Percentiles rank a stretch among this genome's conserved stretches.
phyloP scores from a whole-genome alignment of 2,888 invertebrate genomes.

The Diarsia dahlii region DNA sequence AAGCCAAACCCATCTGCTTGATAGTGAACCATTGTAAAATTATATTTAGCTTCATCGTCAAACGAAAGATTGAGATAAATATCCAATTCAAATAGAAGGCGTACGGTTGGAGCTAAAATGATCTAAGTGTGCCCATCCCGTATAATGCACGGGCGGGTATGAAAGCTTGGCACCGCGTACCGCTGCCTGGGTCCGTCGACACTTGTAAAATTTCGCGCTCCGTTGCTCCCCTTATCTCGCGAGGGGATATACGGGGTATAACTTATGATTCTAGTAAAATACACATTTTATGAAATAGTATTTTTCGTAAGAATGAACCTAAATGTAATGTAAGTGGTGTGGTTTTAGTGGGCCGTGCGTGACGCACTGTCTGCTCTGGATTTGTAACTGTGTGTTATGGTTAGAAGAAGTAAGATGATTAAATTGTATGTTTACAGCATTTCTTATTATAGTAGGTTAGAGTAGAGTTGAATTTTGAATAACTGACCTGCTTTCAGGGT shows the following conservation, averaged over 20 bases:
- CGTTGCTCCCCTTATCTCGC: slow-evolving; percentile 77
- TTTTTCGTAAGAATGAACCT: slow-evolving; percentile 51
- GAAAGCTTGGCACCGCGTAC: slow-evolving; percentile 16
- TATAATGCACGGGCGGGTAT: slow-evolving; percentile 48
- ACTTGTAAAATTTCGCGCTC: slow-evolving; percentile 86
- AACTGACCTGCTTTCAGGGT: neutral
- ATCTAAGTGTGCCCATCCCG: slow-evolving; percentile 50
- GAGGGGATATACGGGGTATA: slow-evolving; percentile 67
- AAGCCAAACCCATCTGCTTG: neutral
- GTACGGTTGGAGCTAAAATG: slow-evolving; percentile 26
- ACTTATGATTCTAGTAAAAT: slow-evolving; percentile 61
- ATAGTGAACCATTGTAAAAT: neutral
- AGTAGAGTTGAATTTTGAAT: neutral
- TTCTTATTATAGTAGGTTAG: neutral
- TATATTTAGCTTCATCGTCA: neutral
- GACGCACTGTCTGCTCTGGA: neutral
- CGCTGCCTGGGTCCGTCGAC: slow-evolving; percentile 68
- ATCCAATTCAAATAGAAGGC: slow-evolving; percentile 34
- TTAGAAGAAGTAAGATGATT: neutral
- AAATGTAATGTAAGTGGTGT: slow-evolving; percentile 45
- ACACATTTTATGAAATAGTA: slow-evolving; percentile 52
- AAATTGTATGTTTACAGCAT: neutral
- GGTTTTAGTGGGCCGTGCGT: neutral
- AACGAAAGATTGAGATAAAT: slow-evolving; percentile 29
- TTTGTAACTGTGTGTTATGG: neutral